These are phyloP conservation scores for Drosophila histrio DNA, from an alignment of 2,888 invertebrate genomes.

Conservation along the genomic window DNA sequence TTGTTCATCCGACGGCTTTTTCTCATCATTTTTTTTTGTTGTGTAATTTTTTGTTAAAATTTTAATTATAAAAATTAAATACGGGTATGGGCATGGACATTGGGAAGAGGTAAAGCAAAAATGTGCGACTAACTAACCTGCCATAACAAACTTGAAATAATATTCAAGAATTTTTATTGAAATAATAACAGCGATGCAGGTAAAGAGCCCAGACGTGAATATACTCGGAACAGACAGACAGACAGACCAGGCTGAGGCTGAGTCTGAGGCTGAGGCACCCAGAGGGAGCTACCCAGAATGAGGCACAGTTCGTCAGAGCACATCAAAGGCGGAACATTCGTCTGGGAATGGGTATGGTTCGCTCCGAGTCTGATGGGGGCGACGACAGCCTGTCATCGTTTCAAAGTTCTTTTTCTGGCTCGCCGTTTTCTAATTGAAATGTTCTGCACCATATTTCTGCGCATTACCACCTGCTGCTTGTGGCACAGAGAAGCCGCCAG, in stretches of 20 bases:
- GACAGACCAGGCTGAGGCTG: constrained; percentile 1
- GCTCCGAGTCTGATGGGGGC: constrained; percentile 49
- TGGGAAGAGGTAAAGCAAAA: constrained; percentile 27
- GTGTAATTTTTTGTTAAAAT: constrained; percentile 56
- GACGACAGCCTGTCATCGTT: constrained; percentile 68
- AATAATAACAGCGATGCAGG: constrained; percentile 67
- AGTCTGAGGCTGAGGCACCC: constrained; percentile 16
- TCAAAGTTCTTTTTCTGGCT: constrained; percentile 53
- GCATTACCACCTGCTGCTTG: constrained; percentile 75
- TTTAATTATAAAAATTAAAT: constrained; percentile 77
- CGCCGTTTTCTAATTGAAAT: constrained; percentile 72
- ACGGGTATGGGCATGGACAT: constrained; percentile 29
- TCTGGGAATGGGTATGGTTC: constrained; percentile 33
- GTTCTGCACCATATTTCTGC: constrained; percentile 76
- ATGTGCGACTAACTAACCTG: constrained; percentile 65
- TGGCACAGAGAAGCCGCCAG: constrained; percentile 38
- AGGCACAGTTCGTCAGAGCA: constrained; percentile 65
- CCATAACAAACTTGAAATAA: constrained; percentile 74
- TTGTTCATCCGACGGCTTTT: constrained; percentile 23
- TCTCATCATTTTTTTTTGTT: constrained; percentile 14
- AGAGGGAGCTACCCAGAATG: constrained; percentile 28
- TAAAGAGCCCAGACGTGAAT: constrained; percentile 16
- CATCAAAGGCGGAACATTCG: constrained; percentile 70
- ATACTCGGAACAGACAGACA: not conserved
- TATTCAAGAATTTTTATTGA: constrained; percentile 79